A percentile compares a stretch with the other conserved stretches of the same genome.
These are phyloP conservation scores for Battus philenor DNA, from an alignment of 1,140 invertebrate genomes.

Conservation along the genomic window DNA sequence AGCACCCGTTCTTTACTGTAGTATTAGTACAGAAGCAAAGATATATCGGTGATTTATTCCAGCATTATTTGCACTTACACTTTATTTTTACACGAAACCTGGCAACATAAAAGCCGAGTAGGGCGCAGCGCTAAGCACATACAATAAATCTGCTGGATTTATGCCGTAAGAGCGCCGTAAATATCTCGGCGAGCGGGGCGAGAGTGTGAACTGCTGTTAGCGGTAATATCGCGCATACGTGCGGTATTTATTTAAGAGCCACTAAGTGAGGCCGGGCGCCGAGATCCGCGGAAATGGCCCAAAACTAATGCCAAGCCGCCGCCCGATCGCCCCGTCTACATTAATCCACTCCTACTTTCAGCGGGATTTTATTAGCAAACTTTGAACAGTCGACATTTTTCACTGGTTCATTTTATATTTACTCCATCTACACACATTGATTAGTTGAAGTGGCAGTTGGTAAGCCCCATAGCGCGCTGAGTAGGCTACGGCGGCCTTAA, in stretches of 20 bases:
- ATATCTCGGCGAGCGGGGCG: constrained; percentile 33
- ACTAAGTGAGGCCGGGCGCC: constrained; percentile 37
- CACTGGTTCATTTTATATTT: not conserved
- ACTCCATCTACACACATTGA: no score
- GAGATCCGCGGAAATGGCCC: constrained; percentile 51
- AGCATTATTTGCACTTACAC: constrained; percentile 13
- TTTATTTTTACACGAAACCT: constrained; percentile 6
- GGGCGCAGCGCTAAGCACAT: constrained; percentile 22
- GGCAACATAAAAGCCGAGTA: not conserved
- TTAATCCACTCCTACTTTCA: constrained; percentile 15
- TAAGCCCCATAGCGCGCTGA: no score
- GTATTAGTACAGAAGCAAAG: no score
- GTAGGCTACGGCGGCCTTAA: no score
- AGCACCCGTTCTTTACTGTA: no score
- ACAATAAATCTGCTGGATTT: constrained; percentile 47
- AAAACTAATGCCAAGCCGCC: constrained; percentile 49
- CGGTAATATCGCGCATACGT: constrained; percentile 62
- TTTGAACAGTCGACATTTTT: no score
- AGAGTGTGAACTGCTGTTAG: constrained; percentile 68
- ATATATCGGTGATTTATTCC: no score
- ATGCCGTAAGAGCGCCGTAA: constrained; percentile 44
- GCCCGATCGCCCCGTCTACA: constrained; percentile 12
- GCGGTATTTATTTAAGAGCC: constrained; percentile 68
- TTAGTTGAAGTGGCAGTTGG: no score
- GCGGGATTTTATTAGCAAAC: constrained; percentile 1